phyloP scores from a whole-genome alignment of 2,888 invertebrate species.

The Melikaiella ostensackeni region DNA sequence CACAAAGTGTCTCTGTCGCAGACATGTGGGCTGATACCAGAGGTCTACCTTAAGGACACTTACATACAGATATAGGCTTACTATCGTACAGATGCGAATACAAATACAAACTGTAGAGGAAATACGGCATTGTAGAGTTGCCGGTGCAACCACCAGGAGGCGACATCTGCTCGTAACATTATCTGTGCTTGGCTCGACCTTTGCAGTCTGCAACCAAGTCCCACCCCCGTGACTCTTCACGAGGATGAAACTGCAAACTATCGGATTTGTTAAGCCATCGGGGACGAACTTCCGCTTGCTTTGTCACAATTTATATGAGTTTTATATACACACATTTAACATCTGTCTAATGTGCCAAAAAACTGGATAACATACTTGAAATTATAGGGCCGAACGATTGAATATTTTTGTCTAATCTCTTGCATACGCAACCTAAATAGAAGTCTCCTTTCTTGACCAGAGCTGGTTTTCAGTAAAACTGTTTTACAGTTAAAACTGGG shows the following conservation, averaged over 20 bases:
- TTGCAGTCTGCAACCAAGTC: conserved; percentile 49
- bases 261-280: conserved; percentile 46
- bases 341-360: conserved; percentile 3
- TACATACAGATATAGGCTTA: conserved; percentile 23
- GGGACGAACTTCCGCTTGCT: conserved; percentile 19
- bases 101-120: conserved; percentile 42
- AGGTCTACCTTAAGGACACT: conserved; percentile 34
- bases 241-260: conserved; percentile 48
- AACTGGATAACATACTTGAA: not conserved
- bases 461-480: too few relatives aligned
- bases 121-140: conserved; percentile 33
- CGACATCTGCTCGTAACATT: conserved; percentile 73
- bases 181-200: conserved; percentile 55
- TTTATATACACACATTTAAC: not conserved
- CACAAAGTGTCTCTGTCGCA: conserved; percentile 53
- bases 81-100: conserved; percentile 14
- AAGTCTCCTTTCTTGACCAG: too few relatives aligned
- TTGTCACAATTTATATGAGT: not conserved
- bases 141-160: conserved; percentile 57
- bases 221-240: conserved; percentile 40
- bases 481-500: too few relatives aligned
- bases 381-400: too few relatives aligned
- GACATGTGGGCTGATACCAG: conserved; percentile 45
- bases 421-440: too few relatives aligned
- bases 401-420: too few relatives aligned